Base-by-base conservation (phyloP, 2,888 invertebrate species). In the Odontocolon sp. region DNA sequence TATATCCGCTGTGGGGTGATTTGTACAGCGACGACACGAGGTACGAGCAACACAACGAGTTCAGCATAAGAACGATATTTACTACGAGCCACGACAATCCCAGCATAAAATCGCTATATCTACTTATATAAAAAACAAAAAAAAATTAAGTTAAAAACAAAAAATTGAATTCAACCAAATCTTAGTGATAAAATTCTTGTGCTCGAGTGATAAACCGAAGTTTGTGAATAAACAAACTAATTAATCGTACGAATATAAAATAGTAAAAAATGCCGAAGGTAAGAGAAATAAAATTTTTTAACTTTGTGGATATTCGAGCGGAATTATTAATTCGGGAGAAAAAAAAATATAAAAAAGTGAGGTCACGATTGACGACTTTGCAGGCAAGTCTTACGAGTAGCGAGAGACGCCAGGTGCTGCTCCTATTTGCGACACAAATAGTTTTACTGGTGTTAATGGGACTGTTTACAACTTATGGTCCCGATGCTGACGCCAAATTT, bases 381-480 rank as follows among this genome's bases (percentile, higher is more conserved):
- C 56, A 77, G 77, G 68, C 14, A 26, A 63, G 31, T 50, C 18
- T 33, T 36, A 14, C 31, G 14, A 28, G 45, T 4, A 31, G 52
- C 23, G 52, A 71, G 23, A 89, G 86, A 78, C 86, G 84, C 79
- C 87, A 87, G 78, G 84, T 91, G 87, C 83, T 91, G 79, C 87
- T 89, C 82, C 90, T 92, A 79, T 88, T 92, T 84, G 85, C 90
- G 82, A 87, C 92, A 83, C 91, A 92, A 90, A 89, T 92, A 86
- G 85, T 91, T 82, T 86, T 92, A 82, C 88, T 92, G 81, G 89
- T 90, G 80, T 85, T 92, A 83, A 92, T 91, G 89, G 92, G 91
- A 85, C 82, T 91, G 84, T 88, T 91, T 87, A 91, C 92, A 88
- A 91, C 92, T 84, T 92, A 92, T 85, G 89, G 90, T 2, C 86